Evolutionary conservation across 2,797 vertebrate genomes (phyloP).

Genomic region (Ataeniobius toweri): DNA sequence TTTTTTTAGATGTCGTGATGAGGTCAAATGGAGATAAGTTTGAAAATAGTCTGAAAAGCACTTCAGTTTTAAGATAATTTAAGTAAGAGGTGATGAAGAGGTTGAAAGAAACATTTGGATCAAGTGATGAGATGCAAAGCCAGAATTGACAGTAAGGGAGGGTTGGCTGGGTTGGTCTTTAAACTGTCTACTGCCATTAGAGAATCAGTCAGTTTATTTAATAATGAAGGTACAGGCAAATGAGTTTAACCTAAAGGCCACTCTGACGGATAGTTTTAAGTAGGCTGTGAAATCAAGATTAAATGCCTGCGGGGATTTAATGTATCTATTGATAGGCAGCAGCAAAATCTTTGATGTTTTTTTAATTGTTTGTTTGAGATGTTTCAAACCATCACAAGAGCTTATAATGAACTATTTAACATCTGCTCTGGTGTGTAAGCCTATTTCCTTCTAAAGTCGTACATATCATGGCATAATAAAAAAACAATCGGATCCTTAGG

Average conservation of each 20-base stretch:
- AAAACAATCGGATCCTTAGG: not conserved
- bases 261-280: constrained; percentile 11
- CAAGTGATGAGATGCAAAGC: not conserved
- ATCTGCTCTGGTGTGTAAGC: not conserved
- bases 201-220: constrained; percentile 36
- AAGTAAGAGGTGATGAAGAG: not conserved
- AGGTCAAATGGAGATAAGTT: not conserved
- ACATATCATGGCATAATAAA: not conserved
- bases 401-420: not conserved
- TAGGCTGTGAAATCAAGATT: constrained; percentile 13
- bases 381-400: not conserved
- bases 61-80: not conserved
- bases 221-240: constrained; percentile 15
- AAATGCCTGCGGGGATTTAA: not conserved
- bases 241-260: constrained; percentile 18
- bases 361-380: not conserved
- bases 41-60: not conserved
- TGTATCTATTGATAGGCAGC: not conserved
- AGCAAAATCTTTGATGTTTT: not conserved
- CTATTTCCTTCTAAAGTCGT: not conserved
- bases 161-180: constrained; percentile 7
- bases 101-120: not conserved
- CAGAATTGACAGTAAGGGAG: not conserved
- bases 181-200: constrained; percentile 12
- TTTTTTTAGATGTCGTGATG: not conserved